Percentiles rank a stretch among this genome's conserved stretches.
phyloP scores from a whole-genome alignment of 2,888 invertebrate genomes.

The Bellardia bayeri region DNA sequence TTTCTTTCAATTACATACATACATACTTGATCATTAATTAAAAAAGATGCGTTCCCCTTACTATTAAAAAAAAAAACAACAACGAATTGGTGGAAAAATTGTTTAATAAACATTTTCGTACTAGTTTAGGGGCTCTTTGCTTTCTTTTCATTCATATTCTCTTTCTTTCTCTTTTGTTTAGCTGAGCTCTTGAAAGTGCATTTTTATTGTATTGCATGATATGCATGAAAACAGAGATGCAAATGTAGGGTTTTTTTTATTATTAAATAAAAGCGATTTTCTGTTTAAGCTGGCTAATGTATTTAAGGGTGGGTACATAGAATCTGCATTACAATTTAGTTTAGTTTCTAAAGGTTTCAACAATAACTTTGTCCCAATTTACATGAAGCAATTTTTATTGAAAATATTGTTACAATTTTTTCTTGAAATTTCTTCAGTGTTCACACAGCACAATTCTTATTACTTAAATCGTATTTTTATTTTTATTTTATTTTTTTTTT shows the following conservation, averaged over 20 bases:
- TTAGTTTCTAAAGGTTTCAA: too few relatives aligned
- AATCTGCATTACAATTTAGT: too few relatives aligned
- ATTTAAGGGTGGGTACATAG: too few relatives aligned
- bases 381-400: too few relatives aligned
- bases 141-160: neutral
- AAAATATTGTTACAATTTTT: too few relatives aligned
- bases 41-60: neutral
- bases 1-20: neutral
- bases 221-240: neutral
- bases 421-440: too few relatives aligned
- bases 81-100: constrained; percentile 11
- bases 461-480: too few relatives aligned
- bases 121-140: neutral
- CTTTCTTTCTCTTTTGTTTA: neutral
- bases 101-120: neutral
- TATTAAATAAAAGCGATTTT: neutral
- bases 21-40: constrained; percentile 10
- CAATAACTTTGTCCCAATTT: too few relatives aligned
- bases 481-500: too few relatives aligned
- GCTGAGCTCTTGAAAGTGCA: constrained; percentile 4
- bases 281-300: too few relatives aligned
- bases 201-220: neutral
- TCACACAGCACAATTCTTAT: too few relatives aligned
- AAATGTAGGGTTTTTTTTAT: neutral
- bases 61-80: neutral